A percentile compares a stretch with the other conserved stretches of the same genome.
These are phyloP conservation scores for Acheta domesticus DNA, from an alignment of 2,888 invertebrate species.

Conservation along the genomic window DNA sequence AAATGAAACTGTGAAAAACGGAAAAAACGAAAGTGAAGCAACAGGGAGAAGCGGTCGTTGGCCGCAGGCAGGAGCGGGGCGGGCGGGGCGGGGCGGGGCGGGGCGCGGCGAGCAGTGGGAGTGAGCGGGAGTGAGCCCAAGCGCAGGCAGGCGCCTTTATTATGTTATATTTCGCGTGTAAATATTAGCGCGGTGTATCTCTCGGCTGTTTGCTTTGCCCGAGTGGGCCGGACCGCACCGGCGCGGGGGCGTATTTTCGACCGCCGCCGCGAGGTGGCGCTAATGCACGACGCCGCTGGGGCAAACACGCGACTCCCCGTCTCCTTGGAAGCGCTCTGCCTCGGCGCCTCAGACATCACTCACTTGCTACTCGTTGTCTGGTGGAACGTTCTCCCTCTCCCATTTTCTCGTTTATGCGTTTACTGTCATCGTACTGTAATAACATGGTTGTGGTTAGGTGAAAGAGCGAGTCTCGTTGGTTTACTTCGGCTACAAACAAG, in stretches of 20 bases:
- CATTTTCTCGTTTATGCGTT: too few relatives aligned
- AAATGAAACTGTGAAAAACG: neutral
- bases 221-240: neutral
- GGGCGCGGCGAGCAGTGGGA: neutral
- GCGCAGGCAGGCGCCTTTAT: neutral
- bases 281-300: neutral
- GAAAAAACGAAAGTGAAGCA: neutral
- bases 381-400: too few relatives aligned
- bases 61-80: too few relatives aligned
- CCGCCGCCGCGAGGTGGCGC: neutral
- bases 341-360: too few relatives aligned
- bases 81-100: too few relatives aligned
- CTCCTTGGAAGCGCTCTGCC: neutral
- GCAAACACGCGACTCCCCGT: neutral
- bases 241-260: neutral
- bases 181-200: neutral
- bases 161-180: neutral
- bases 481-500: too few relatives aligned
- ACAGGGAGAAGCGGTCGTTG: neutral
- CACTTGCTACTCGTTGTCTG: too few relatives aligned
- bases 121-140: neutral
- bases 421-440: too few relatives aligned
- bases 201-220: neutral
- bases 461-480: too few relatives aligned
- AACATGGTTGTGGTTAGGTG: too few relatives aligned